Base-by-base conservation (phyloP, 2,113 vertebrate species). In the Paradisaea rubra region DNA sequence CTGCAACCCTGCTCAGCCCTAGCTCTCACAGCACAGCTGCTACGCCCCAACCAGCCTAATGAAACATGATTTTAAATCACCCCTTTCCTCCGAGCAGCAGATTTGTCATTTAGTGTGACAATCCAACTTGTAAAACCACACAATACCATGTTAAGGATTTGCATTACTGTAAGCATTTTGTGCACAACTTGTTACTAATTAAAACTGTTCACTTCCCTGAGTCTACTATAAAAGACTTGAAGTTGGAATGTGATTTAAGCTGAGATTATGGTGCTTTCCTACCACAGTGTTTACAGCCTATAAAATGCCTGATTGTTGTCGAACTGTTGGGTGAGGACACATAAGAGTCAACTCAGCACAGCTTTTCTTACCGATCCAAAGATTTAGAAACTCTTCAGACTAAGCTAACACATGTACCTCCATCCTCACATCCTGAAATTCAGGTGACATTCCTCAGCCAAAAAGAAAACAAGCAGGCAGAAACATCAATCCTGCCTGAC, bases 11-110 rank as follows among this genome's bases (percentile, higher is more conserved):
- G 2, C 41, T 47, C 47, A 24, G 6, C 44, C 47, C 33, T 7
- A 1, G 8, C 18, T 31, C 3, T 5, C 8, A 12, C 1, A 2
- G 19, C 50, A 41, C 47, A 68, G 81, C 28, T 12, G 8, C 35
- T 7, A 30, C 24, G 52, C 10, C 18, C 27, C 61, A 65, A 8
- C 2, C 53, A 78, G 31, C 19, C 24, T 3, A 15, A 73, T 16
- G 8, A 18, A 50, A 63, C 0, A 0, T 4, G 8, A 57, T 59
- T 81, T 77, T 24, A 77, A 54, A 81, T 23, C 54, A 49, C 21
- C 41, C 7, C 28, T 77, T 57, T 42, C 22, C 41, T 44, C 59
- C 45, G 45, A 60, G 39, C 41, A 65, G 27, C 15, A 21, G 2
- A 13, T 30, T 66, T 53, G 39, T 35, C 47, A 15, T 12, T 78